Percentiles rank a stretch among this genome's conserved stretches.
Conservation (phyloP, 2,113 vertebrate species). For the Nestor notabilis region DNA sequence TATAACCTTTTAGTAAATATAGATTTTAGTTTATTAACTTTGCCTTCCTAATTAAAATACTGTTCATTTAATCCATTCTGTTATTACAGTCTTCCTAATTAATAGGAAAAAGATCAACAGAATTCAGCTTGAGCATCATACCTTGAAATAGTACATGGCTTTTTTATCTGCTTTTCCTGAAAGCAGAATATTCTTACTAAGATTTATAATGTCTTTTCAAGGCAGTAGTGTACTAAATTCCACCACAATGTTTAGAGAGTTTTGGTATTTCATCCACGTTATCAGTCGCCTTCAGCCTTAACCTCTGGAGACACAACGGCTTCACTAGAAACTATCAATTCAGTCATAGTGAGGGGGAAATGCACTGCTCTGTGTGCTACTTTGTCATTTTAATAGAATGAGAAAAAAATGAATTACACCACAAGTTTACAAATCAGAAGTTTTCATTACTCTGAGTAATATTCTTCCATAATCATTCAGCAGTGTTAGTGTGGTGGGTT, state of each 20-base stretch:
- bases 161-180: background rate
- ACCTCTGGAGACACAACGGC: background rate
- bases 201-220: conserved; percentile 24
- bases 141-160: background rate
- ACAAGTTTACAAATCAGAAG: conserved; percentile 36
- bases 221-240: background rate
- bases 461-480: background rate
- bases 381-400: conserved; percentile 50
- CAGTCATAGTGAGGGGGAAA: background rate
- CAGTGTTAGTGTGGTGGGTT: background rate
- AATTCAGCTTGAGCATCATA: background rate
- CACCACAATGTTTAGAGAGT: background rate
- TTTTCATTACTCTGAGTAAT: background rate
- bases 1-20: background rate
- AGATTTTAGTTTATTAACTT: background rate
- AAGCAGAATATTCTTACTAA: background rate
- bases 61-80: background rate
- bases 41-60: background rate
- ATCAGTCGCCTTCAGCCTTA: conserved; percentile 48
- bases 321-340: conserved; percentile 11
- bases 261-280: conserved; percentile 63
- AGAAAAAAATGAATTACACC: conserved; percentile 27
- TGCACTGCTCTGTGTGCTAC: background rate
- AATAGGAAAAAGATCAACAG: background rate
- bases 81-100: background rate